Conservation (phyloP, 2,113 vertebrate genomes). For the Turnix velox region DNA sequence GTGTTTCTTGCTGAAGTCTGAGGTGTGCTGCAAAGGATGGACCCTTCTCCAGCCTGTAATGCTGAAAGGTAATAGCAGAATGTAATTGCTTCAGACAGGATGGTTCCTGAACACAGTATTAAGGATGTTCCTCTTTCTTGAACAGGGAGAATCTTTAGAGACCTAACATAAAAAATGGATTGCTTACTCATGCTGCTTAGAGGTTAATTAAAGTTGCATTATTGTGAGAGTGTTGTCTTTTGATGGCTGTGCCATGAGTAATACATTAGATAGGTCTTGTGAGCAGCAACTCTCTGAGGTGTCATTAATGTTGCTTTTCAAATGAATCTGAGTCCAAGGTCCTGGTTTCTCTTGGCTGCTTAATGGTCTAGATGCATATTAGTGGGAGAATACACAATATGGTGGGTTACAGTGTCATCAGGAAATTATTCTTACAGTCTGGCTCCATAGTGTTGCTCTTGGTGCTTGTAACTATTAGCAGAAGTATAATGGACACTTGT, state of each 20-base stretch:
- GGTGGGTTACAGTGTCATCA: neutral
- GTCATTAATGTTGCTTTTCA: neutral
- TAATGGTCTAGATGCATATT: neutral
- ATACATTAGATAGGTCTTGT: neutral
- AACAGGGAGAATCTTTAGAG: neutral
- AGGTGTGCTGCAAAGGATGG: neutral
- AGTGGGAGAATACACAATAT: rapidly evolving
- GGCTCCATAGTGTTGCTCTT: neutral
- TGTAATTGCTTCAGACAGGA: neutral
- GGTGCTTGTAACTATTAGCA: neutral
- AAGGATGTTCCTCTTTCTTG: neutral
- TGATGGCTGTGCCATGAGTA: neutral
- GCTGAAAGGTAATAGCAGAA: neutral
- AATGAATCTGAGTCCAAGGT: neutral
- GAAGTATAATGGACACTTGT: neutral
- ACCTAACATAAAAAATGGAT: neutral
- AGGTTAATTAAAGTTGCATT: neutral
- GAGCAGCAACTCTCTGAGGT: neutral
- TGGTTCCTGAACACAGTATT: neutral
- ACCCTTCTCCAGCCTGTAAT: neutral
- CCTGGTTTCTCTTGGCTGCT: neutral
- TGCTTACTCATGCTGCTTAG: slow-evolving; percentile 23
- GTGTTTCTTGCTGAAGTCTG: neutral
- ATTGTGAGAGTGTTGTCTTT: neutral
- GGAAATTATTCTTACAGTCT: neutral